Base-by-base conservation (phyloP, 2,113 vertebrate species). In the Azemiops feae region DNA sequence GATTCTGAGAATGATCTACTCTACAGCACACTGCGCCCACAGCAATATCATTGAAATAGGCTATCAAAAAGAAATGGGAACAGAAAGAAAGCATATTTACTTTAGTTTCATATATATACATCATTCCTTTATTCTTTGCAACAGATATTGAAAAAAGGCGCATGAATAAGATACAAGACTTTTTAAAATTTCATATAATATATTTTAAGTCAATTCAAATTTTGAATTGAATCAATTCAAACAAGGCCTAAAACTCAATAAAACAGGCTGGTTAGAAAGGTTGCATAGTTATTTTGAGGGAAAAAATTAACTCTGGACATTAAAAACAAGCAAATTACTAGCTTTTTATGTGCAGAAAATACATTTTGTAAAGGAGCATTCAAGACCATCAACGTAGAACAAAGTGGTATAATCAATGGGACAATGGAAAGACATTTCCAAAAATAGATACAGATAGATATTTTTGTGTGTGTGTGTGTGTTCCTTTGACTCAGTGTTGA, bases 41-140 rank as follows among this genome's bases (percentile, higher is more conserved):
- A 93, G 99, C 99, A 94, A 99, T 99, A 97, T 99, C 99, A 97
- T 99, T 99, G 98, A 99, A 99, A 98, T 99, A 99, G 25, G 99
- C 99, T 99, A 97, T 92, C 95, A 92, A 16, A 27, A 81, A 85
- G 94, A 95, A 93, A 57, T 87, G 55, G n/a, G 64, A 69, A 54
- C 52, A 53, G 22, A 85, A 60, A 90, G 27, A 58, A 93, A 86
- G 30, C 69, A 39, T 57, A 50, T 81, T 89, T 22, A 92, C 34
- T 89, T 25, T 50, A 43, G 34, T 57, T 85, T 58, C 53, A 58
- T 52, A n/a, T n/a, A n/a, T 74, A 53, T 64, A 6, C 25, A 53
- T 10, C 50, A 30, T 54, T 55, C 7, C 30, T 23, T n/a, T 50
- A 57, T 20, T 30, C 69, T 14, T 50, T 34, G 27, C 20, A 34